Percentiles rank a stretch among this genome's conserved stretches.
phyloP scores from a whole-genome alignment of 1,140 invertebrate species.

The Pachypsylla venusta region DNA sequence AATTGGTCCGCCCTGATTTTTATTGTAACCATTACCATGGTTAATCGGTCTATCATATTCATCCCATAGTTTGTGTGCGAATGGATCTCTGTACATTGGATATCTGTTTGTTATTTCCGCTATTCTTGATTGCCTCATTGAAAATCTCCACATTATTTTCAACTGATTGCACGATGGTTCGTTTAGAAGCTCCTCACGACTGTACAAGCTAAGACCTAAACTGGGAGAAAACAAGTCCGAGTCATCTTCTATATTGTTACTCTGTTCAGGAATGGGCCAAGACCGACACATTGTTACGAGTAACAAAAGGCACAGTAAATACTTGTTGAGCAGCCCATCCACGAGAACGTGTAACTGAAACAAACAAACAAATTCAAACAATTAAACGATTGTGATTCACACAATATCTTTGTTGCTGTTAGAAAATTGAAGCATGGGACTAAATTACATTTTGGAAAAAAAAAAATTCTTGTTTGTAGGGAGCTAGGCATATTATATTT shows the following conservation, averaged over 20 bases:
- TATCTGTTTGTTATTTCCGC: conserved; percentile 72
- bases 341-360: conserved; percentile 5
- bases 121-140: conserved; percentile 68
- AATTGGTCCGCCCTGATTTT: conserved; percentile 3
- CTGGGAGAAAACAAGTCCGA: neutral
- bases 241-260: neutral
- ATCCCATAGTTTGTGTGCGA: conserved; percentile 65
- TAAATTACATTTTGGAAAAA: no score
- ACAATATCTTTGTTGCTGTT: no score
- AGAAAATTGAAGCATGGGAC: no score
- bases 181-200: conserved; percentile 19
- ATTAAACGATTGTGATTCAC: no score
- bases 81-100: conserved; percentile 59
- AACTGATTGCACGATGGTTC: conserved; percentile 76
- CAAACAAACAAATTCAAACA: no score
- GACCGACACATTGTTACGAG: neutral
- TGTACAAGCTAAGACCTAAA: neutral
- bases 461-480: no score
- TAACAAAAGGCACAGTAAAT: neutral
- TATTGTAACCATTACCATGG: neutral
- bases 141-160: conserved; percentile 81
- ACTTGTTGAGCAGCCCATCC: neutral
- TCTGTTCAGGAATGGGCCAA: neutral
- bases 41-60: conserved; percentile 5
- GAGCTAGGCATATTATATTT: no score